phyloP scores from a whole-genome alignment of 2,113 vertebrate genomes.

The Phycodurus eques region DNA sequence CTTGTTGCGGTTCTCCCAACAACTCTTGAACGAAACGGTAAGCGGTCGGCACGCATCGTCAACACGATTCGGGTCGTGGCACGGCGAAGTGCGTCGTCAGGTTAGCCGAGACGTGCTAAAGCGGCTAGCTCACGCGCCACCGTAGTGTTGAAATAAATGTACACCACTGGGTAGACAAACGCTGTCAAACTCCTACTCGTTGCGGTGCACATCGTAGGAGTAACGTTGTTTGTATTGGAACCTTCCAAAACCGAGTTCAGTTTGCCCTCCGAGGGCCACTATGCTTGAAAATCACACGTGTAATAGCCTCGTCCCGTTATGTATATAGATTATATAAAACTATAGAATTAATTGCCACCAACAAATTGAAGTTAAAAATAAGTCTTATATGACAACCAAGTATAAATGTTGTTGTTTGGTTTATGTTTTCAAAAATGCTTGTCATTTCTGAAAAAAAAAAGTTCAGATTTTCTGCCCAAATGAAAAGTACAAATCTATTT shows the following conservation, averaged over 20 bases:
- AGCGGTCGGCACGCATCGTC: slow-evolving; percentile 17
- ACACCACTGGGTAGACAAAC: background rate
- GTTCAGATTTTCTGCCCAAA: too few species aligned
- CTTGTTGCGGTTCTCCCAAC: slow-evolving; percentile 60
- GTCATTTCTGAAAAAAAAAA: too few species aligned
- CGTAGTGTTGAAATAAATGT: background rate
- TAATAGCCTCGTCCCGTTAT: too few species aligned
- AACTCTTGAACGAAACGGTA: slow-evolving; percentile 39
- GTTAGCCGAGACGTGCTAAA: background rate
- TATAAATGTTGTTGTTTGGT: background rate
- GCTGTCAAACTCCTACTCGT: background rate
- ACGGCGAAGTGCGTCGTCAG: background rate
- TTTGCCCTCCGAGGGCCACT: too few species aligned
- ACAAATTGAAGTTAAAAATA: background rate
- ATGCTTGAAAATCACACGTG: too few species aligned
- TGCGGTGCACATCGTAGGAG: background rate
- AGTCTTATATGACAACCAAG: background rate
- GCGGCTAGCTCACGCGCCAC: background rate
- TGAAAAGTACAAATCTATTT: too few species aligned
- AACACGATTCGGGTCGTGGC: background rate
- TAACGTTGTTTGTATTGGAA: too few species aligned
- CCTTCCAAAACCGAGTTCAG: too few species aligned
- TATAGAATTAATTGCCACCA: background rate
- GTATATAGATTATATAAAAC: too few species aligned
- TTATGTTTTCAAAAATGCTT: too few species aligned